Conservation (phyloP, 2,888 invertebrate genomes). For the Vesta saturnalis region DNA sequence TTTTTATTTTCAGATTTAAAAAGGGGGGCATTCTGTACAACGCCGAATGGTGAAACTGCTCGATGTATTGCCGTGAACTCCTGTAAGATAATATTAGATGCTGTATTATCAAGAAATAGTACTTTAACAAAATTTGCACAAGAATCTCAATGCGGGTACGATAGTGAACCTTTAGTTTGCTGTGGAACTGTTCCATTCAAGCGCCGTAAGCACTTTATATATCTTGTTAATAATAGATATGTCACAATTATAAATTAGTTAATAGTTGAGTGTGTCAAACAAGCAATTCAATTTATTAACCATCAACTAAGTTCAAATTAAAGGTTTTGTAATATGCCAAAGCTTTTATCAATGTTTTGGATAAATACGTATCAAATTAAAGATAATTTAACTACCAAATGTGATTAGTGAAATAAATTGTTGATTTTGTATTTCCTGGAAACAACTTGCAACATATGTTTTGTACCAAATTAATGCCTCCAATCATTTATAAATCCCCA, state of each 20-base stretch:
- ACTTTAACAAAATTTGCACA: constrained; percentile 53
- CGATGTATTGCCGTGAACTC: constrained; percentile 61
- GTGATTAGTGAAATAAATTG: no score
- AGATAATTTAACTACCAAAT: no score
- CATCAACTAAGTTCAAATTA: no score
- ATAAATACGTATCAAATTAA: no score
- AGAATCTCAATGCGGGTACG: constrained; percentile 64
- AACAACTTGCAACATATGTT: no score
- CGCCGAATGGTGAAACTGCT: constrained; percentile 60
- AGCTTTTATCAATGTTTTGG: no score
- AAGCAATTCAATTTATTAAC: no score
- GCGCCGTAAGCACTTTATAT: background rate
- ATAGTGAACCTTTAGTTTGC: constrained; percentile 62
- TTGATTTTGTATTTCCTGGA: no score
- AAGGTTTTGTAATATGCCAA: no score
- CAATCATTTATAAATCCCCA: no score
- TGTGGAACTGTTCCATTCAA: constrained; percentile 52
- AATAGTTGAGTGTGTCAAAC: no score
- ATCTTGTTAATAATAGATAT: background rate
- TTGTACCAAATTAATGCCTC: no score
- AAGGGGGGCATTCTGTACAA: constrained; percentile 51
- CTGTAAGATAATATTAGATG: constrained; percentile 58
- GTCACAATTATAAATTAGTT: background rate
- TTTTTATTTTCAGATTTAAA: constrained; percentile 14
- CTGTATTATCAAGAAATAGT: constrained; percentile 48